phyloP scores from a whole-genome alignment of 1,140 invertebrate species.

The Teleogryllus occipitalis region DNA sequence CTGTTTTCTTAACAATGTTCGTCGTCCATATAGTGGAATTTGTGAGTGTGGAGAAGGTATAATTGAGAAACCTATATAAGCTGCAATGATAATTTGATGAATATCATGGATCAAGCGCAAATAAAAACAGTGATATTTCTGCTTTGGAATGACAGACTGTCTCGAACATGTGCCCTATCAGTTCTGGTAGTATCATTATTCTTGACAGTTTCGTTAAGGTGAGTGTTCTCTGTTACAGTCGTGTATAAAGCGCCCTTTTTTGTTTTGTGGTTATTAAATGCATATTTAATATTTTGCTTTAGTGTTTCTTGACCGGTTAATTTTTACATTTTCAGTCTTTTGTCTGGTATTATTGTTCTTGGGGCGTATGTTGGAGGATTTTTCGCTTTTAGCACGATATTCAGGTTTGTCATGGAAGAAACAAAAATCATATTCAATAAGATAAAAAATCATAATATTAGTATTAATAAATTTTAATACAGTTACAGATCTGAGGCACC shows the following conservation, averaged over 20 bases:
- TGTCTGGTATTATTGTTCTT: slow-evolving; percentile 23
- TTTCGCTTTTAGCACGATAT: slow-evolving; percentile 23
- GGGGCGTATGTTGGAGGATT: slow-evolving; percentile 25
- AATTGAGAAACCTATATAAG: too few species aligned
- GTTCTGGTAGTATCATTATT: slow-evolving; percentile 14
- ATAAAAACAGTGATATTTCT: slow-evolving; percentile 15
- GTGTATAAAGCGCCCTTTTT: neutral
- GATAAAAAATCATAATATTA: neutral
- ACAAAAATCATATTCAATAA: neutral
- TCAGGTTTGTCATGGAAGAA: slow-evolving; percentile 21
- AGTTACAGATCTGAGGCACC: slow-evolving; percentile 16
- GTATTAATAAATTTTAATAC: neutral
- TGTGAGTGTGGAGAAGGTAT: too few species aligned
- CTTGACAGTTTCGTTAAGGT: slow-evolving; percentile 14
- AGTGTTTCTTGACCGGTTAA: slow-evolving; percentile 12
- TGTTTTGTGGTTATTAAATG: neutral
- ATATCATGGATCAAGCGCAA: slow-evolving; percentile 19
- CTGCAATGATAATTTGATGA: too few species aligned
- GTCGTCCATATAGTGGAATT: too few species aligned
- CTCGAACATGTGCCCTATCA: slow-evolving; percentile 9
- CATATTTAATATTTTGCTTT: neutral
- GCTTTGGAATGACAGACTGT: slow-evolving; percentile 20
- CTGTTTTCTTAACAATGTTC: too few species aligned
- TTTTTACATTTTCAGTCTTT: slow-evolving; percentile 13
- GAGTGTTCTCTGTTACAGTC: neutral